These are phyloP conservation scores for Apostichopus japonicus DNA, from an alignment of 35 echinoderm and acorn worm genomes.

Conservation along the genomic window DNA sequence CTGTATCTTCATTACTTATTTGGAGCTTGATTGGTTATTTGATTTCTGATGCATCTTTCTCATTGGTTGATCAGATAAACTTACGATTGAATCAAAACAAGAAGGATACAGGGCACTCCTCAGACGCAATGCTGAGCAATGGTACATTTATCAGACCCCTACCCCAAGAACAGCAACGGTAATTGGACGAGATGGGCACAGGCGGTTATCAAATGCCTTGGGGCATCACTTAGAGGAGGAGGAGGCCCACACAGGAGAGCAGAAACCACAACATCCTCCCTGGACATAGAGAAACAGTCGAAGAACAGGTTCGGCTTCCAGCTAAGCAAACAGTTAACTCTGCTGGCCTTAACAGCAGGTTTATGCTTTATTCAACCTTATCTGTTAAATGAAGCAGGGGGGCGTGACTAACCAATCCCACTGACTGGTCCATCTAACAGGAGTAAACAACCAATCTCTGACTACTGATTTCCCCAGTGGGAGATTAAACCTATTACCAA, in stretches of 20 bases:
- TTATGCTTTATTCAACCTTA: no score
- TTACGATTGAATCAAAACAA: no score
- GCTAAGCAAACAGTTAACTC: constrained; percentile 35
- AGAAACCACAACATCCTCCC: constrained; percentile 23
- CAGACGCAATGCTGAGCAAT: neutral
- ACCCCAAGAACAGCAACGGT: neutral
- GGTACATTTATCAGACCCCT: neutral
- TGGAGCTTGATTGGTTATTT: no score
- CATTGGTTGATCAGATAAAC: no score
- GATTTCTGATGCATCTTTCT: no score
- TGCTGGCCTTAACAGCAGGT: constrained; percentile 36
- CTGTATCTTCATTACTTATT: no score
- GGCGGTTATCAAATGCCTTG: neutral
- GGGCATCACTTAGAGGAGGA: constrained; percentile 28
- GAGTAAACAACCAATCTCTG: neutral
- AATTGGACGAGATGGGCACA: neutral
- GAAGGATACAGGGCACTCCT: no score
- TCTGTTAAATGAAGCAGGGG: constrained; percentile 15
- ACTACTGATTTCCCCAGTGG: neutral
- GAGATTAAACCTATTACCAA: neutral
- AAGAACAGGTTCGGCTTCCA: constrained; percentile 31
- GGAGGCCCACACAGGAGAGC: constrained; percentile 41
- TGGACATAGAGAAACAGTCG: neutral
- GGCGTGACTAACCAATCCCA: neutral
- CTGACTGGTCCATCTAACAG: neutral